These are phyloP conservation scores for Limnephilus marmoratus DNA, from an alignment of 2,888 invertebrate genomes.

Conservation along the genomic window DNA sequence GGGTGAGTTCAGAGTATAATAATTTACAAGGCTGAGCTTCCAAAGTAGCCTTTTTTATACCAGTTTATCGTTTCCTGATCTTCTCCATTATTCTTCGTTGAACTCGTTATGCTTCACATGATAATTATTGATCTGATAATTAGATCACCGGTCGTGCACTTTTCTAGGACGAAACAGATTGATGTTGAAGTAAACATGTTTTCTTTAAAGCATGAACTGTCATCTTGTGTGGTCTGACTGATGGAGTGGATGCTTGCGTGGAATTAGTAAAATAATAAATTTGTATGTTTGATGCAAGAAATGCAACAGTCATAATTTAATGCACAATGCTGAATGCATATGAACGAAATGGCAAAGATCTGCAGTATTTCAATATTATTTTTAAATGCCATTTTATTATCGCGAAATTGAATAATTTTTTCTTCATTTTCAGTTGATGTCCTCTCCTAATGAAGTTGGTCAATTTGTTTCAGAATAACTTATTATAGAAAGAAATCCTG, in stretches of 20 bases:
- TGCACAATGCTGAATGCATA: background rate
- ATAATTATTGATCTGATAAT: slow-evolving; percentile 6
- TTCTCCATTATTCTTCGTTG: background rate
- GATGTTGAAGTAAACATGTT: background rate
- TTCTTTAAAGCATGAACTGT: background rate
- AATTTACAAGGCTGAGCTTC: background rate
- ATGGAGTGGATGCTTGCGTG: background rate
- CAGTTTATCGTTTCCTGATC: slow-evolving; percentile 30
- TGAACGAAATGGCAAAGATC: background rate
- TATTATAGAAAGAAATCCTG: too few relatives aligned
- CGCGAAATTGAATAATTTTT: background rate
- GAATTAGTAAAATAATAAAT: background rate
- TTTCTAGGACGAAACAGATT: slow-evolving; percentile 26
- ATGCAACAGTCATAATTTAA: background rate
- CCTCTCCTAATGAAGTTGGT: too few relatives aligned
- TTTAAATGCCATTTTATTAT: background rate
- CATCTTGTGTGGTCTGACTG: slow-evolving; percentile 4
- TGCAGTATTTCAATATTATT: background rate
- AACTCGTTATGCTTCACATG: background rate
- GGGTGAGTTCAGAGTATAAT: background rate
- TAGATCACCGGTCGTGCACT: slow-evolving; percentile 26
- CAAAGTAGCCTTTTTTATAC: background rate
- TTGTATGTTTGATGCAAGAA: background rate
- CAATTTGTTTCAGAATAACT: too few relatives aligned
- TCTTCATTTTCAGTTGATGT: background rate